Conservation (phyloP, 2,797 vertebrate genomes). For the Diplodus puntazzo region DNA sequence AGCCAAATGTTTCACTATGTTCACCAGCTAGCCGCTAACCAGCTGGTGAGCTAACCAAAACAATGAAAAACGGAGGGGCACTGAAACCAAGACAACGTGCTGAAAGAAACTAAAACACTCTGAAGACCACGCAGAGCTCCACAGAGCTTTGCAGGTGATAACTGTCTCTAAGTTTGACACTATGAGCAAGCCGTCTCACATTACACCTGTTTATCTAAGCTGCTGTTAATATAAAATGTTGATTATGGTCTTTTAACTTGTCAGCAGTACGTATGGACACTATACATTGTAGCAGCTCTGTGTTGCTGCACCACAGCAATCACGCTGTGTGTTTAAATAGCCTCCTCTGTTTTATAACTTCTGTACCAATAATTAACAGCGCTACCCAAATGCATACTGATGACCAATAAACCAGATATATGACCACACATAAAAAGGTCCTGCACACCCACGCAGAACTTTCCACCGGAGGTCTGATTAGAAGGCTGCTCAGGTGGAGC, state of each 20-base stretch:
- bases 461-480: not conserved
- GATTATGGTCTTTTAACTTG: not conserved
- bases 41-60: not conserved
- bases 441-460: not conserved
- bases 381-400: slow-evolving; percentile 2
- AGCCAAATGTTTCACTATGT: too few relatives aligned
- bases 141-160: not conserved
- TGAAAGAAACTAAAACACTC: not conserved
- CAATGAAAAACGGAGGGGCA: not conserved
- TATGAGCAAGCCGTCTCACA: not conserved
- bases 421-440: not conserved
- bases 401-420: slow-evolving; percentile 40
- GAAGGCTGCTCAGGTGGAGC: not conserved
- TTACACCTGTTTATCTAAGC: not conserved
- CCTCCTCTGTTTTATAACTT: slow-evolving; percentile 17
- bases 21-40: too few relatives aligned
- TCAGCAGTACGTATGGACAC: not conserved
- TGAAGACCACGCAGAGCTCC: too few relatives aligned
- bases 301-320: not conserved
- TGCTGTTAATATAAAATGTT: not conserved
- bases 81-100: not conserved
- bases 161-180: not conserved
- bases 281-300: not conserved
- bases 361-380: slow-evolving; percentile 22
- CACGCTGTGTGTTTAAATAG: not conserved